These are phyloP conservation scores for Poecilia gillii DNA, from an alignment of 2,797 vertebrate genomes.

Conservation along the genomic window DNA sequence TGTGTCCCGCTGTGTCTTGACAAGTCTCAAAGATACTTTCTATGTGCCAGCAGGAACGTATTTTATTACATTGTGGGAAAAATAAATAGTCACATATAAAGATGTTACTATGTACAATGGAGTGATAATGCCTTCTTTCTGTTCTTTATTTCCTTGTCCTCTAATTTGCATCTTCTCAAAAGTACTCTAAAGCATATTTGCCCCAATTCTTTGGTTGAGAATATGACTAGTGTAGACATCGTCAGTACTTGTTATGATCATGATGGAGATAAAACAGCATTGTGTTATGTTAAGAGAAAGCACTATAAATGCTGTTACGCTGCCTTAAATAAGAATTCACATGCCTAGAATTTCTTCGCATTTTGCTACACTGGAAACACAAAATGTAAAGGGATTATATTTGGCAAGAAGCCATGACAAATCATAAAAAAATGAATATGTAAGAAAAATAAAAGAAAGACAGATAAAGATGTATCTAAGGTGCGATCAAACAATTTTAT, in stretches of 20 bases:
- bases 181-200: background rate
- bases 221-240: background rate
- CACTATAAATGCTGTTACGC: background rate
- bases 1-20: slow-evolving; percentile 15
- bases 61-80: slow-evolving; percentile 1
- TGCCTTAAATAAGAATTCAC: background rate
- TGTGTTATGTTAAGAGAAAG: background rate
- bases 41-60: background rate
- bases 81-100: background rate
- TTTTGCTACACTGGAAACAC: background rate
- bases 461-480: background rate
- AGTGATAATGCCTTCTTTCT: background rate
- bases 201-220: background rate
- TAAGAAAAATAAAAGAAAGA: background rate
- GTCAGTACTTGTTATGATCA: background rate
- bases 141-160: slow-evolving; percentile 18
- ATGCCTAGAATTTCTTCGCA: background rate
- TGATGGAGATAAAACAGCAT: too few relatives aligned
- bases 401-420: background rate
- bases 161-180: background rate
- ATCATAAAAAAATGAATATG: too few relatives aligned
- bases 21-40: background rate
- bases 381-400: background rate
- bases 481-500: too few relatives aligned
- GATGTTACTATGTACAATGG: background rate